Base-by-base conservation (phyloP, 1,140 invertebrate species). In the Armadillidium nasatum region DNA sequence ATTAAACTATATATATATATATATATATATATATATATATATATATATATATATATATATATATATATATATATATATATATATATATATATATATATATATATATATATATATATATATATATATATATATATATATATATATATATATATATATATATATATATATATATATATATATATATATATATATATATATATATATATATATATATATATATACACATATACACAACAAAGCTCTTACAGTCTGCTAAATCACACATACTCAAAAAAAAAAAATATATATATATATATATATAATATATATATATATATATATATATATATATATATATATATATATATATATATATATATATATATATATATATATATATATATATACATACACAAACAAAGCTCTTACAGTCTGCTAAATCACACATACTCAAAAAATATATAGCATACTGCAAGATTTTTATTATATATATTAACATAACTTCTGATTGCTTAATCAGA, bases 41-140 rank as follows among this genome's bases (percentile, higher is more conserved):
- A 15, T 60, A 60, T 15, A 60, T 60, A 15, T 60, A 19, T 60
- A 60, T 15, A 60, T 60, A 60, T 60, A 60, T 3, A 60, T 33
- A 60, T 60, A 60, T 19, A 60, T 19, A 60, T 19, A 60, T 19
- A 60, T 19, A 60, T 19, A 60, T 19, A 60, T 19, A 60, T 15
- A 60, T 19, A 60, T 19, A 60, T 19, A 60, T 19, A 60, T 60
- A 60, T 60, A 60, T 60, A 60, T 60, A 60, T 60, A 60, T 60
- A 60, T 60, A 60, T 60, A 60, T 60, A 60, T 60, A 60, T 60
- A 60, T 60, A 60, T 60, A 60, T 60, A 60, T 60, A 60, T 60
- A 60, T 7, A 60, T 60, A 60, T 60, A 19, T 60, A 15, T 60
- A 60, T 15, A 60, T 60, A 15, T 60, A 19, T 60, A 60, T 15